phyloP scores from a whole-genome alignment of 2,797 vertebrate genomes.

The Salarias fasciatus region DNA sequence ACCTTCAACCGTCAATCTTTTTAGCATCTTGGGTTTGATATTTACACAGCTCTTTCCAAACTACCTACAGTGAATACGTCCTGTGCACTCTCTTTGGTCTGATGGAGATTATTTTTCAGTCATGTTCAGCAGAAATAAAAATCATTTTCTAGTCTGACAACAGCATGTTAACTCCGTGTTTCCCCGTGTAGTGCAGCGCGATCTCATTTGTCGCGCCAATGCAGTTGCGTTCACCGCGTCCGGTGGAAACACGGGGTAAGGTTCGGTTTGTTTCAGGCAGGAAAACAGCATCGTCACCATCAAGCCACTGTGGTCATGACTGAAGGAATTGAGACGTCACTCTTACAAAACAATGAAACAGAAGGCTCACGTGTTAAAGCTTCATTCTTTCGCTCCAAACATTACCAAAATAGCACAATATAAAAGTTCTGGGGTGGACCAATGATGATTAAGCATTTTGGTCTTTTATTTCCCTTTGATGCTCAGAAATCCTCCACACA shows the following conservation, averaged over 20 bases:
- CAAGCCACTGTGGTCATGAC: conserved; percentile 9
- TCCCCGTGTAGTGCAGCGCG: too few relatives aligned
- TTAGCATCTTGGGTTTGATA: too few relatives aligned
- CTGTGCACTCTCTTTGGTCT: too few relatives aligned
- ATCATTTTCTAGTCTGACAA: not conserved
- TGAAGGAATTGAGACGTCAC: conserved; percentile 3
- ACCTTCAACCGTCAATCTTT: too few relatives aligned
- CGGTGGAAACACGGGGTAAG: too few relatives aligned
- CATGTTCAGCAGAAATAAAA: conserved; percentile 5
- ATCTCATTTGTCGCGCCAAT: too few relatives aligned
- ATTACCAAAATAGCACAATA: not conserved
- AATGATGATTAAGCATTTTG: not conserved
- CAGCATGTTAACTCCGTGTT: too few relatives aligned
- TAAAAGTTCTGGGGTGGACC: not conserved
- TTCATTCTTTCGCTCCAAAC: not conserved
- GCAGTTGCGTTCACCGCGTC: too few relatives aligned
- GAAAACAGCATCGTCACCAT: not conserved
- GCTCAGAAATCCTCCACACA: not conserved
- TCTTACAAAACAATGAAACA: conserved; percentile 6
- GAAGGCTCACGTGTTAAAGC: not conserved
- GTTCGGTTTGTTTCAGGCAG: conserved; percentile 3
- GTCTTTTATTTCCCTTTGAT: not conserved
- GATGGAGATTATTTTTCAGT: too few relatives aligned
- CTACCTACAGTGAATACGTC: too few relatives aligned
- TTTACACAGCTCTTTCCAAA: too few relatives aligned